A percentile compares a stretch with the other conserved stretches of the same genome.
Conservation (phyloP, 2,113 vertebrate genomes). For the Hyaena hyaena region DNA sequence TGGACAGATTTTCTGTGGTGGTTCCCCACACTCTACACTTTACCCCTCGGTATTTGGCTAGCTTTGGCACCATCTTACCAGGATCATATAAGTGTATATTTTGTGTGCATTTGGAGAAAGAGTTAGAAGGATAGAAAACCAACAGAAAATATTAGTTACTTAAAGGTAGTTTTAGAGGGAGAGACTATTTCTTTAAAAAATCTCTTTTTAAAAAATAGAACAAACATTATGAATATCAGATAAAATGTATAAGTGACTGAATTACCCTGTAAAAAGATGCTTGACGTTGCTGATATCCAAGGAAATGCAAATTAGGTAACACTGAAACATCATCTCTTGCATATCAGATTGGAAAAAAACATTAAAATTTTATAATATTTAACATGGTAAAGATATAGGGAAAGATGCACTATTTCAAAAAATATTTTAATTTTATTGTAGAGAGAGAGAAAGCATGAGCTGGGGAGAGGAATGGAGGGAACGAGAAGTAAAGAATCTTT, state of each 20-base stretch:
- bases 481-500: too few species aligned
- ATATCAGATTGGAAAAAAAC: background rate
- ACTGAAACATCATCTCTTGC: constrained; percentile 28
- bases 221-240: constrained; percentile 26
- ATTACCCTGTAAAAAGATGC: constrained; percentile 60
- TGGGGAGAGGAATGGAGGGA: too few species aligned
- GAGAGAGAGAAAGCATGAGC: too few species aligned
- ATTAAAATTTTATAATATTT: constrained; percentile 26
- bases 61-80: background rate
- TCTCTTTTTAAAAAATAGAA: background rate
- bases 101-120: constrained; percentile 7
- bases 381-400: background rate
- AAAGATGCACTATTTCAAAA: constrained; percentile 18
- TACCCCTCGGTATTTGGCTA: background rate
- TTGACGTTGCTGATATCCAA: constrained; percentile 48
- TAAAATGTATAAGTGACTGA: constrained; percentile 54
- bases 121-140: background rate
- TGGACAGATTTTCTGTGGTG: background rate
- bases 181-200: constrained; percentile 17
- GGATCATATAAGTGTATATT: background rate
- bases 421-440: background rate
- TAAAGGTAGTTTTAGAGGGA: background rate
- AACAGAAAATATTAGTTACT: background rate
- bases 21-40: background rate
- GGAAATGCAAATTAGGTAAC: constrained; percentile 52